Percentiles rank a stretch among this genome's conserved stretches.
Conservation (phyloP, 35 echinoderm and acorn worm species). For the Apostichopus japonicus region DNA sequence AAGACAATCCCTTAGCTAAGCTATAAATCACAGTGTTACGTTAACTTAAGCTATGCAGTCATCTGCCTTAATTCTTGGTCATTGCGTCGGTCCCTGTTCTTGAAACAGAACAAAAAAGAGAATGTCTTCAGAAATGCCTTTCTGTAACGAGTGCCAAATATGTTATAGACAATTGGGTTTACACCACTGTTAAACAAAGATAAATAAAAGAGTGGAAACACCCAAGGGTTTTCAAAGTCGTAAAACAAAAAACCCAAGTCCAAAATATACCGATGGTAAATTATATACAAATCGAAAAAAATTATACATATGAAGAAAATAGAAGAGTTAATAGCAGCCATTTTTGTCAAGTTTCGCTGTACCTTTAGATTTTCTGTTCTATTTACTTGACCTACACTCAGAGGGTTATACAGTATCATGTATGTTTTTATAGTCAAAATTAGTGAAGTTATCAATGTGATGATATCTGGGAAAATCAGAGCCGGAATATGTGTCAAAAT, state of each 20-base stretch:
- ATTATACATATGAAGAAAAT: neutral
- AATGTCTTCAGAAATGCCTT: neutral
- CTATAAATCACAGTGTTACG: too few relatives aligned
- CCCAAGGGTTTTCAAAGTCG: too few relatives aligned
- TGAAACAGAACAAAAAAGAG: neutral
- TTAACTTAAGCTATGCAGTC: too few relatives aligned
- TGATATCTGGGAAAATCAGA: too few relatives aligned
- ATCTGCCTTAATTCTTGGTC: too few relatives aligned
- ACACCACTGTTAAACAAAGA: neutral
- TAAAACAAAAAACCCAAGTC: too few relatives aligned
- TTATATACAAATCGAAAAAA: neutral
- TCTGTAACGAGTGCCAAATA: neutral
- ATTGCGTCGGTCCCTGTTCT: too few relatives aligned
- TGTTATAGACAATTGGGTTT: neutral
- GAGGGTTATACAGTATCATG: neutral
- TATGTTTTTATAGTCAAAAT: neutral
- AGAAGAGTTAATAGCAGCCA: neutral
- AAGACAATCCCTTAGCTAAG: too few relatives aligned
- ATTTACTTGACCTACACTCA: neutral
- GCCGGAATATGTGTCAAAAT: too few relatives aligned
- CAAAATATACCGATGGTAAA: too few relatives aligned
- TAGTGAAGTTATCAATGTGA: neutral
- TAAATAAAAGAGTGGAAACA: too few relatives aligned
- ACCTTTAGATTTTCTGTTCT: neutral
- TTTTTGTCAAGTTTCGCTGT: neutral